These are phyloP conservation scores for Rhimphoctona megacephalus DNA, from an alignment of 2,888 invertebrate genomes.

Conservation along the genomic window DNA sequence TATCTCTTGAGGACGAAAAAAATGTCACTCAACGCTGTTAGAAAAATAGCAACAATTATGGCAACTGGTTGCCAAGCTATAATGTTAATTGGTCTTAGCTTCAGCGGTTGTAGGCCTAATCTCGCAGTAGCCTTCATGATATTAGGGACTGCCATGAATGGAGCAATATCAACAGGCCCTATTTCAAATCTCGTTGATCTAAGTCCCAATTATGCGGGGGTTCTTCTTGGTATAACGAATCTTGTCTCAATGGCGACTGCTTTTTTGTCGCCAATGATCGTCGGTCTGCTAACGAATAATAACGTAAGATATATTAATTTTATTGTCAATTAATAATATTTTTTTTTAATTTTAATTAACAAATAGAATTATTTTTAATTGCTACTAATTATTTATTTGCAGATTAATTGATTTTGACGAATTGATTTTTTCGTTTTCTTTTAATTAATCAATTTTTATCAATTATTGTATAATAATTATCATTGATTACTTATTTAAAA, in stretches of 20 bases:
- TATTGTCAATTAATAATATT: neutral
- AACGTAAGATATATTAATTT: constrained; percentile 86
- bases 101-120: constrained; percentile 88
- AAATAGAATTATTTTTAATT: neutral
- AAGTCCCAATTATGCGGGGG: constrained; percentile 87
- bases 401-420: no score
- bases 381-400: neutral
- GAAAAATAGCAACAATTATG: constrained; percentile 88
- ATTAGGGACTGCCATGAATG: constrained; percentile 88
- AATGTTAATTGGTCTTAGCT: constrained; percentile 87
- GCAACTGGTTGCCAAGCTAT: constrained; percentile 88
- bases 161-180: constrained; percentile 89
- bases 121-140: constrained; percentile 88
- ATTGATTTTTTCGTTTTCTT: no score
- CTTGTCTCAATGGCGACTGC: constrained; percentile 87
- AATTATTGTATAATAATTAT: no score
- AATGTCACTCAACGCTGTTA: constrained; percentile 87
- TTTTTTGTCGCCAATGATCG: constrained; percentile 88
- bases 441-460: no score
- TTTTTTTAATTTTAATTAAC: no score
- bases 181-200: constrained; percentile 89
- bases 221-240: constrained; percentile 88
- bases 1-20: constrained; percentile 87
- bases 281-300: constrained; percentile 87
- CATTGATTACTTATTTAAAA: no score